Conservation (phyloP, 2,113 vertebrate species). For the Barnardius zonarius region DNA sequence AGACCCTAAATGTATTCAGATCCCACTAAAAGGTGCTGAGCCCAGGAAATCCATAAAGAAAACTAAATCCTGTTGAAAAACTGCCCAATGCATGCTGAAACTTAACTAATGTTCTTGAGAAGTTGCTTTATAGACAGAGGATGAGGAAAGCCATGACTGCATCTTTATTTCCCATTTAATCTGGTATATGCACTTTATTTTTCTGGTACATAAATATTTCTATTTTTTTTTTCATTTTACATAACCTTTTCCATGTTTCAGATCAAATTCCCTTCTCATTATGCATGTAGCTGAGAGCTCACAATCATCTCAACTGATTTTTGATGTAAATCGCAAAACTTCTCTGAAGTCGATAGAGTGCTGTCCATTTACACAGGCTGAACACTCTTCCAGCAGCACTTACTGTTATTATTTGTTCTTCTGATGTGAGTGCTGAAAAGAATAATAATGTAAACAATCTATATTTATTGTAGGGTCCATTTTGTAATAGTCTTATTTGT, state of each 20-base stretch:
- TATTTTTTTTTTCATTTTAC: not conserved
- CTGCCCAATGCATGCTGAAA: not conserved
- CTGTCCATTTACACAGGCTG: not conserved
- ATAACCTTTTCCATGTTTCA: not conserved
- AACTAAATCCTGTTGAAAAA: not conserved
- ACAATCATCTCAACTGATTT: not conserved
- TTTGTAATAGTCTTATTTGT: not conserved
- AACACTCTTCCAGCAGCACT: not conserved
- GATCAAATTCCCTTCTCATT: not conserved
- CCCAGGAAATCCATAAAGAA: not conserved
- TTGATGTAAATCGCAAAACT: not conserved
- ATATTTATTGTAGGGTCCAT: not conserved
- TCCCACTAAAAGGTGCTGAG: not conserved
- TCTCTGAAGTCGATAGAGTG: not conserved
- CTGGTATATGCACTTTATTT: not conserved
- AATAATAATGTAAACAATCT: not conserved
- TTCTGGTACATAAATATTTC: not conserved
- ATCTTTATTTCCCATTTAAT: not conserved
- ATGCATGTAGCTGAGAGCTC: not conserved
- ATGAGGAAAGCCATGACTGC: not conserved
- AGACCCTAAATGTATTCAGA: not conserved
- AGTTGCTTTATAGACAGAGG: not conserved
- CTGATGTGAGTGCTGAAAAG: not conserved
- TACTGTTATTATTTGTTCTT: not conserved
- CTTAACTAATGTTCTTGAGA: not conserved